phyloP scores from a whole-genome alignment of 1,140 invertebrate genomes.

The Phymastichus coffea region DNA sequence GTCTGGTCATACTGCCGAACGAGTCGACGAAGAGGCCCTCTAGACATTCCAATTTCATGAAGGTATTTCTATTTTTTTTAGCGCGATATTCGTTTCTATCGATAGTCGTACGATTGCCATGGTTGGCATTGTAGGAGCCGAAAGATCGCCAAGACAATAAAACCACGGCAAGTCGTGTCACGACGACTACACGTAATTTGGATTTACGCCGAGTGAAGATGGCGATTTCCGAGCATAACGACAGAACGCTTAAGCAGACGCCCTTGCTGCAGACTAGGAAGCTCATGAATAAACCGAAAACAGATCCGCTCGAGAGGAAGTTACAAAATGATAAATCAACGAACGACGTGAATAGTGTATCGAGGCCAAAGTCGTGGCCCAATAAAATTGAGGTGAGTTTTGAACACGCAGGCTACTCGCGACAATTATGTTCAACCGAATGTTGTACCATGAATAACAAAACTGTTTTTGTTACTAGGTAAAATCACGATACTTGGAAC shows the following conservation, averaged over 20 bases:
- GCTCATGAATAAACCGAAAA: constrained; percentile 50
- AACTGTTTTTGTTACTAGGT: constrained; percentile 47
- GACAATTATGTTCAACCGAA: too few species aligned
- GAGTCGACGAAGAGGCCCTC: constrained; percentile 46
- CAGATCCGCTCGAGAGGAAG: constrained; percentile 51
- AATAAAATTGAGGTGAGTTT: constrained; percentile 51
- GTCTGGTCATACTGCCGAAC: constrained; percentile 57
- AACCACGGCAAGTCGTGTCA: constrained; percentile 38
- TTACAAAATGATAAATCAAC: constrained; percentile 44
- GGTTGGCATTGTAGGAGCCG: constrained; percentile 13
- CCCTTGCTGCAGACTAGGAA: constrained; percentile 41
- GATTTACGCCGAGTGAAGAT: constrained; percentile 62
- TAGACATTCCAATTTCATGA: constrained; percentile 48
- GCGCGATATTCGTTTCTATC: background rate
- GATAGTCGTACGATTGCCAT: background rate
- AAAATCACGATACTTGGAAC: constrained; percentile 62
- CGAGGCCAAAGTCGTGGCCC: constrained; percentile 55
- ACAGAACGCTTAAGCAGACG: constrained; percentile 44
- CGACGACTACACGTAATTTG: constrained; percentile 49
- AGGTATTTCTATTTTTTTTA: too few species aligned
- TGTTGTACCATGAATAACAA: too few species aligned
- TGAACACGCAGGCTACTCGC: too few species aligned
- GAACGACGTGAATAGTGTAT: constrained; percentile 31
- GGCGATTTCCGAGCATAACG: constrained; percentile 59
- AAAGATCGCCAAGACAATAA: constrained; percentile 40